Evolutionary conservation across 2,888 invertebrate species (phyloP), one percentile per base, ranked within the genome.

Genomic region (Megalurothrips usitatus): DNA sequence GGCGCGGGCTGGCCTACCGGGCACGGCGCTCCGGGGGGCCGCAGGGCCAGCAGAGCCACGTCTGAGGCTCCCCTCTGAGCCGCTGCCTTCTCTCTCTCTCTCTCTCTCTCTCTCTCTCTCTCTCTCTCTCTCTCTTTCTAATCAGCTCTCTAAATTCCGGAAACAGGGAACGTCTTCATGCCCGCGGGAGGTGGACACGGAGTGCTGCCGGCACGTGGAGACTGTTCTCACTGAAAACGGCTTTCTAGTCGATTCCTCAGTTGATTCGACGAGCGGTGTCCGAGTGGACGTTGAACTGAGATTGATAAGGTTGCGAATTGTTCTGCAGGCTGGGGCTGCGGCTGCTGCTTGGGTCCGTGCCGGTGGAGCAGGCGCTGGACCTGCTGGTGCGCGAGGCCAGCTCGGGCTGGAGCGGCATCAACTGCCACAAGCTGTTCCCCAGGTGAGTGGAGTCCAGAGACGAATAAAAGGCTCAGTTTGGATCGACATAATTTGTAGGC

Each of bases 391-490:
- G 88, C 52, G 90, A 90, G 84, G 87, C 87, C 0, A 84, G 90
- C 2, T 86, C 87, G 0, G 90, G 90, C 0, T 89, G 89, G 88
- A 87, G 87, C 0, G 88, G 88, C 14, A 86, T 90, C 0, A 86
- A 87, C 52, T 90, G 90, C 84, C 86, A 87, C 58, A 87, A 88
- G 8, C 87, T 90, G 86, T 90, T 90, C 81, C 89, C 90, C 0
- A 90, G 88, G 90, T 89, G 84, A 85, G 84, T 82, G 52, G 14
- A 79, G 43, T 75, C 47, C 52, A 17, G 19, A 58, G n/a, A 1
- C 11, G 52, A 52, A 12, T 11, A 49, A 49, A n/a, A n/a, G n/a
- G n/a, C n/a, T n/a, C n/a, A n/a, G n/a, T n/a, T n/a, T n/a, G n/a
- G n/a, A n/a, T n/a, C n/a, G n/a, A n/a, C n/a, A n/a, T n/a, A n/a